Base-by-base conservation (phyloP, 2,113 vertebrate species). In the Xyrauchen texanus region DNA sequence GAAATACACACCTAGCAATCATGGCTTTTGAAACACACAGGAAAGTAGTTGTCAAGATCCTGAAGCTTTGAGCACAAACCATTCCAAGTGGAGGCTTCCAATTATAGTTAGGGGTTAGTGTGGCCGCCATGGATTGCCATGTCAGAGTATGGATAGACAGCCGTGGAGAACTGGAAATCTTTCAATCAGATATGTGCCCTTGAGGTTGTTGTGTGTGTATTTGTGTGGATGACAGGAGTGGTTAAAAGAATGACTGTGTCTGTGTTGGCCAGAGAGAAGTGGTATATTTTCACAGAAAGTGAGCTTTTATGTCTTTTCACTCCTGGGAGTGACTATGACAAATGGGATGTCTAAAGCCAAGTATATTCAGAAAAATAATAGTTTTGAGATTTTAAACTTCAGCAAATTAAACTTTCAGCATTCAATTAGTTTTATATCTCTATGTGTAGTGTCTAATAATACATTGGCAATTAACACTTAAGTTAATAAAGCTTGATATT, bases 91-190 rank as follows among this genome's bases (percentile, higher is more conserved):
- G 93, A 96, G 96, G 97, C 98, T 98, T 98, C 98, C 97, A 99
- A 99, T 98, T 98, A 98, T 99, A 98, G 97, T 98, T 98, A 98
- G 97, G 93, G 96, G 94, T 95, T 95, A 95, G 94, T 95, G 93
- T 93, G 94, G 93, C 95, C 87, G 92, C 92, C 84, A 93, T 92
- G 90, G 90, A 92, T 95, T 87, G 94, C 89, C 89, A 95, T 98
- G 96, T 98, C 96, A 98, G 95, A 93, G 92, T 84, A 34, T 89
- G 92, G 94, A 95, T 91, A 96, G 96, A 99, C 96, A 98, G 93
- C 95, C 94, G 93, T 95, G 95, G 88, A 96, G 95, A 96, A 95
- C 94, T 91, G 93, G 93, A 94, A 94, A 97, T 98, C 95, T 95
- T 96, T 97, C 95, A 95, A 98, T 98, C 97, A 97, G 96, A 97